Percentiles rank a stretch among this genome's conserved stretches.
Conservation (phyloP, 2,113 vertebrate genomes). For the Colaptes auratus region DNA sequence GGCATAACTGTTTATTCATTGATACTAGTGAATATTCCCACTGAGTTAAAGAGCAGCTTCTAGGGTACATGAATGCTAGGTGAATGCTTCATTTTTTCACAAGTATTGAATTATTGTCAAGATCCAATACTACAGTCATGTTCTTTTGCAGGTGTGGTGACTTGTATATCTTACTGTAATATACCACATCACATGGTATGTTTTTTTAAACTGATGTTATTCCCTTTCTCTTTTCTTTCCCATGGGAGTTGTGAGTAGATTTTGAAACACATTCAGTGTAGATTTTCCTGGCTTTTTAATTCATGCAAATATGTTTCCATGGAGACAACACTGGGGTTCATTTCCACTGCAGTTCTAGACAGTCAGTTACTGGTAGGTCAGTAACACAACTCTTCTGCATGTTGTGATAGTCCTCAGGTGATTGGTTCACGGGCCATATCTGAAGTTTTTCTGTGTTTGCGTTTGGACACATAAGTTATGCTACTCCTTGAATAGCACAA, state of each 20-base stretch:
- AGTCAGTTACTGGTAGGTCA: constrained; percentile 14
- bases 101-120: not conserved
- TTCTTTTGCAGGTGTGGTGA: not conserved
- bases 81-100: not conserved
- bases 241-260: not conserved
- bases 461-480: not conserved
- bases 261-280: not conserved
- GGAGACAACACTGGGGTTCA: not conserved
- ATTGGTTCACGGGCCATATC: not conserved
- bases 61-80: not conserved
- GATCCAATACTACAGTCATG: not conserved
- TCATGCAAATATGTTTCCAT: constrained; percentile 44
- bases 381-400: constrained; percentile 18
- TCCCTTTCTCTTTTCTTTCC: not conserved
- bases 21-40: not conserved
- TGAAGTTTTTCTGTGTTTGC: not conserved
- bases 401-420: not conserved
- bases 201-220: not conserved
- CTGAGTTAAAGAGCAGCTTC: not conserved
- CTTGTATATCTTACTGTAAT: not conserved
- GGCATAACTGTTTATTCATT: not conserved
- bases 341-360: not conserved
- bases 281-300: constrained; percentile 35
- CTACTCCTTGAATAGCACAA: not conserved
- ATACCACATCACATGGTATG: not conserved